A percentile compares a stretch with the other conserved stretches of the same genome.
Evolutionary conservation across 1,140 invertebrate genomes (phyloP).

Genomic region (Drosophila kurseongensis): DNA sequence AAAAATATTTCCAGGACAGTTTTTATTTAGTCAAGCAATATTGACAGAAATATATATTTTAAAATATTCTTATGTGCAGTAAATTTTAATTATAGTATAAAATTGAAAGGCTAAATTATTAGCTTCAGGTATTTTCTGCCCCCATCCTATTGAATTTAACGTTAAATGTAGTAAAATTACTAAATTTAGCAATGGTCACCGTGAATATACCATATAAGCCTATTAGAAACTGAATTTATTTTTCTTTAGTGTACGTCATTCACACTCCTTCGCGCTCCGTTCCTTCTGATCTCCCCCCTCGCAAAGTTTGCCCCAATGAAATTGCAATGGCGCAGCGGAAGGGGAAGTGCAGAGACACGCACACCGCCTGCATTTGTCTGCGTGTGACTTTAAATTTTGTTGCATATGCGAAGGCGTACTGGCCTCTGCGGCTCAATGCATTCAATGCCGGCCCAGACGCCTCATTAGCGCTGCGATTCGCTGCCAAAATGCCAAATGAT

Average conservation of each 20-base stretch:
- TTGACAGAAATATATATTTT: too few species aligned
- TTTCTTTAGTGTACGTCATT: conserved; percentile 5
- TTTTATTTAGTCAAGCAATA: too few species aligned
- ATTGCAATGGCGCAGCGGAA: conserved; percentile 65
- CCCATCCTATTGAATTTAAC: too few species aligned
- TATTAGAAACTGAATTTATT: background rate
- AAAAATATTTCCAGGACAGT: too few species aligned
- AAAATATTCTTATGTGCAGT: too few species aligned
- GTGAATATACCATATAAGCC: too few species aligned
- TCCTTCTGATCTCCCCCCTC: conserved; percentile 26
- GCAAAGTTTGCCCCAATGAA: conserved; percentile 48
- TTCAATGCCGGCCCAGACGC: conserved; percentile 21
- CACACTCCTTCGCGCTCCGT: background rate
- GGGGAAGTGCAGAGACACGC: conserved; percentile 58
- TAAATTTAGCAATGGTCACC: too few species aligned
- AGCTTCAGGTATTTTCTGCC: too few species aligned
- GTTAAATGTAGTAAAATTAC: too few species aligned
- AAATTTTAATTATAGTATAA: too few species aligned
- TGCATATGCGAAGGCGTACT: conserved; percentile 48
- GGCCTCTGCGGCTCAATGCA: conserved; percentile 41
- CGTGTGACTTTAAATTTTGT: conserved; percentile 49
- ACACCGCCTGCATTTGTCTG: conserved; percentile 6
- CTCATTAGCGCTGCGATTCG: conserved; percentile 63
- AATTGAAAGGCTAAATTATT: too few species aligned
- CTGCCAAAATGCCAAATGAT: conserved; percentile 59